Base-by-base conservation (phyloP, 2,888 invertebrate species). In the Rapana venosa region DNA sequence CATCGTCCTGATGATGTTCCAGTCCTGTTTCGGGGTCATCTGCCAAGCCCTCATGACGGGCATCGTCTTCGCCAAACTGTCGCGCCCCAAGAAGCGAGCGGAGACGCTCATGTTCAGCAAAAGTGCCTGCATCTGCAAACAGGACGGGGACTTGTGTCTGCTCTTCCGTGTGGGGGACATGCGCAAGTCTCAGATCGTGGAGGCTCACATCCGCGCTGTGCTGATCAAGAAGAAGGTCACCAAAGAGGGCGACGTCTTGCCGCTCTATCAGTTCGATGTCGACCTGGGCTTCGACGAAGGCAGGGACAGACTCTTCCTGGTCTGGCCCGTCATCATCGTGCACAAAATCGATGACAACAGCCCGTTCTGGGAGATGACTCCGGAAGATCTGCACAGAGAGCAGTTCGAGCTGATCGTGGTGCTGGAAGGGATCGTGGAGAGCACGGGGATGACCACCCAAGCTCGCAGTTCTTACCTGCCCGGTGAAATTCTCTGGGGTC, bases 161-260 rank as follows among this genome's bases (percentile, higher is more conserved):
- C 98, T 99, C 98, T 98, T 99, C 96, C 97, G 99, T 77, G 98
- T 99, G 36, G 99, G 99, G 56, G 99, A 99, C 96, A 99, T 99
- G 98, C 97, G 99, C 93, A 96, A 96, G 96, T 98, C 98, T 90
- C 99, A 99, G 97, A 98, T 99, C 94, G 98, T 99, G 93, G 99
- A 99, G 96, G 99, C 99, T 90, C 99, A 99, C 96, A 98, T 99
- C 90, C 97, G 99, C 95, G 98, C 99, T 88, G 98, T 99, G 96
- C 97, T 99, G 96, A 99, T 99, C 95, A 98, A 98, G 96, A 98
- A 98, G 97, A 98, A 98, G 97, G 98, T 98, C 96, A 97, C 98
- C 0, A 97, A 97, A 94, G 99, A 99, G 96, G 99, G 99, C 58
- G 99, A 99, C 96, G 97, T 98, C 89, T 96, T 99, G 95, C 99